phyloP scores from a whole-genome alignment of 2,888 invertebrate genomes.

The Smittia aterrima region DNA sequence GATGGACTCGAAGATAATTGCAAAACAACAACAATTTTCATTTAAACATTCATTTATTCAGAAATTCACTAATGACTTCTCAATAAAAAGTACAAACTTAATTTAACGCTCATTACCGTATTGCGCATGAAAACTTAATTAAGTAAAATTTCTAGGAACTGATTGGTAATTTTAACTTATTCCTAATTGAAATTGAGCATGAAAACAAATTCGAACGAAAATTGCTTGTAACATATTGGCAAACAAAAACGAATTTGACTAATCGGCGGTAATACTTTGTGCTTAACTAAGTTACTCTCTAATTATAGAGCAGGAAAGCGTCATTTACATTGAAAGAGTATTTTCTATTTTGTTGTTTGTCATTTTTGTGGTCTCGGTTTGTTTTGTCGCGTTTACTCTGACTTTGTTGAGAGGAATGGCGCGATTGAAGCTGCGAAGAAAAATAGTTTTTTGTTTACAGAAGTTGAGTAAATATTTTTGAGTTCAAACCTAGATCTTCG shows the following conservation, averaged over 20 bases:
- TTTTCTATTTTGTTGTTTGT: neutral
- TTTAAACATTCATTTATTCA: neutral
- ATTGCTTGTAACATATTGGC: neutral
- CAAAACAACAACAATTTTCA: neutral
- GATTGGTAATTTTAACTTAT: neutral
- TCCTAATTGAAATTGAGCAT: neutral
- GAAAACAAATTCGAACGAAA: neutral
- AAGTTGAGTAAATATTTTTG: no score
- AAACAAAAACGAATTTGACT: neutral
- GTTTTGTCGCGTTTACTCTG: neutral
- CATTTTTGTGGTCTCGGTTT: neutral
- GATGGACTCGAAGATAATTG: neutral
- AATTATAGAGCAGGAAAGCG: neutral
- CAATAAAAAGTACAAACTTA: neutral
- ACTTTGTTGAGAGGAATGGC: neutral
- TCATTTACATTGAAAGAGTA: neutral
- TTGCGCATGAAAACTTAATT: neutral
- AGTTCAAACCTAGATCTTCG: constrained; percentile 57
- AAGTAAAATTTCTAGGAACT: constrained; percentile 6
- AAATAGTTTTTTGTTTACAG: neutral
- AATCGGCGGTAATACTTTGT: neutral
- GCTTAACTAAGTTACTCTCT: neutral
- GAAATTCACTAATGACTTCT: neutral
- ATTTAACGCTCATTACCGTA: neutral
- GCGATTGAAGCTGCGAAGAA: neutral